A percentile compares a stretch with the other conserved stretches of the same genome.
These are phyloP conservation scores for Rotaria sp. DNA, from an alignment of 2,888 invertebrate species.

Conservation along the genomic window DNA sequence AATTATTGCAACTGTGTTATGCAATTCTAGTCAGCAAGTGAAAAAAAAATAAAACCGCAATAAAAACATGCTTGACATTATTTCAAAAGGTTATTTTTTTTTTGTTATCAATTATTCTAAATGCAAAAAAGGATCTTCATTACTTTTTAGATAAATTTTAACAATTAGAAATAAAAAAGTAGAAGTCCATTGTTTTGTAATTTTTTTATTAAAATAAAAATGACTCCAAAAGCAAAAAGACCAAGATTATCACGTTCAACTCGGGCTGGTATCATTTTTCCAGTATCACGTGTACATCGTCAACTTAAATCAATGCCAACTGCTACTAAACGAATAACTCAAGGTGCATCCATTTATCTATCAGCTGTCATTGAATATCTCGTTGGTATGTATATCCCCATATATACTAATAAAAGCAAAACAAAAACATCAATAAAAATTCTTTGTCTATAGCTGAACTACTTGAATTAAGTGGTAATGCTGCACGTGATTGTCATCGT, in stretches of 20 bases:
- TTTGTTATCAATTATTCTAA: too few species aligned
- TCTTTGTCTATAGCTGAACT: slow-evolving; percentile 54
- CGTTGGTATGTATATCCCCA: slow-evolving; percentile 52
- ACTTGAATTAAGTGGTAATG: slow-evolving; percentile 58
- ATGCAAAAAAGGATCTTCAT: too few species aligned
- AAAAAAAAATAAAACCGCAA: background rate
- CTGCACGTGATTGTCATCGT: slow-evolving; percentile 57
- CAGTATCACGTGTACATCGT: slow-evolving; percentile 57
- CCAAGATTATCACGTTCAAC: slow-evolving; percentile 53
- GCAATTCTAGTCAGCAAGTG: background rate
- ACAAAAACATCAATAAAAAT: background rate
- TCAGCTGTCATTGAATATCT: slow-evolving; percentile 59
- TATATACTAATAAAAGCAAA: background rate
- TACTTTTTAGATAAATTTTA: too few species aligned
- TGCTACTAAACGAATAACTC: slow-evolving; percentile 55
- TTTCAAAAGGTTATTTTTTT: too few species aligned
- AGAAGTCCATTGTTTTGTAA: too few species aligned
- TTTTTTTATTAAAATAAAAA: background rate
- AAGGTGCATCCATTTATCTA: slow-evolving; percentile 57
- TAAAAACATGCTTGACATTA: background rate
- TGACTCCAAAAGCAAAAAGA: background rate
- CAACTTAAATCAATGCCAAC: slow-evolving; percentile 49
- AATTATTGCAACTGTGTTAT: background rate
- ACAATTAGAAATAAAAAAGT: too few species aligned
- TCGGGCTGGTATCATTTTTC: slow-evolving; percentile 57